These are phyloP conservation scores for Chascanopsetta lugubris DNA, from an alignment of 2,113 vertebrate species.

Conservation along the genomic window DNA sequence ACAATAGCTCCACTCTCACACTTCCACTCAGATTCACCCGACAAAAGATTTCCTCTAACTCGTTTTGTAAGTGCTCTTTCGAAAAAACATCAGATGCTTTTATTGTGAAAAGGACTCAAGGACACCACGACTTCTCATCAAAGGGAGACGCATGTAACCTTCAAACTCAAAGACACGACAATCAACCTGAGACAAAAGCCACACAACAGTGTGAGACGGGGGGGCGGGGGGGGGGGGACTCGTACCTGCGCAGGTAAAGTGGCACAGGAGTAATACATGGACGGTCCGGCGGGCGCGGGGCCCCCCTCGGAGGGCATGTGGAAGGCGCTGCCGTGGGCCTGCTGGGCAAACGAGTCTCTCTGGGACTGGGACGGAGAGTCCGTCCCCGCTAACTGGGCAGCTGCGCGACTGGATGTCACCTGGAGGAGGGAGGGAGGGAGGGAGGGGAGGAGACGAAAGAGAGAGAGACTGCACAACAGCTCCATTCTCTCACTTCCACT, in stretches of 20 bases:
- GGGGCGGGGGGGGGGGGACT: too few relatives aligned
- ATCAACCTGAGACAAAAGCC: too few relatives aligned
- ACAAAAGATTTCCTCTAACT: not conserved
- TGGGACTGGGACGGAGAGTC: constrained; percentile 81
- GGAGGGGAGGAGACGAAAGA: too few relatives aligned
- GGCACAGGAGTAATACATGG: constrained; percentile 93
- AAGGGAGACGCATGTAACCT: too few relatives aligned
- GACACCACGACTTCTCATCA: too few relatives aligned
- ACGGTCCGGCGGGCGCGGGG: constrained; percentile 75
- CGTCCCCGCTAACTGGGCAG: constrained; percentile 82
- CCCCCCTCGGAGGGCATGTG: constrained; percentile 88
- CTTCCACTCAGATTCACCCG: not conserved
- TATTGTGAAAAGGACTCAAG: not conserved
- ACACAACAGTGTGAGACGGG: too few relatives aligned
- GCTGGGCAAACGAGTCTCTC: constrained; percentile 89
- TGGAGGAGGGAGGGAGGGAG: too few relatives aligned
- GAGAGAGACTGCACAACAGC: not conserved
- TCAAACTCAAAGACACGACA: too few relatives aligned
- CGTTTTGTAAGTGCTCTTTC: not conserved
- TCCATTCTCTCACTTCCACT: not conserved
- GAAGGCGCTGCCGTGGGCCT: constrained; percentile 91
- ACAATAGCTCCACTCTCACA: not conserved
- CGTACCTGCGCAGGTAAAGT: constrained; percentile 89
- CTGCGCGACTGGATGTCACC: constrained; percentile 87
- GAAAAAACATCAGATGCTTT: not conserved